Evolutionary conservation across 2,888 invertebrate genomes (phyloP).

Genomic region (Leptarthrus brevirostris): DNA sequence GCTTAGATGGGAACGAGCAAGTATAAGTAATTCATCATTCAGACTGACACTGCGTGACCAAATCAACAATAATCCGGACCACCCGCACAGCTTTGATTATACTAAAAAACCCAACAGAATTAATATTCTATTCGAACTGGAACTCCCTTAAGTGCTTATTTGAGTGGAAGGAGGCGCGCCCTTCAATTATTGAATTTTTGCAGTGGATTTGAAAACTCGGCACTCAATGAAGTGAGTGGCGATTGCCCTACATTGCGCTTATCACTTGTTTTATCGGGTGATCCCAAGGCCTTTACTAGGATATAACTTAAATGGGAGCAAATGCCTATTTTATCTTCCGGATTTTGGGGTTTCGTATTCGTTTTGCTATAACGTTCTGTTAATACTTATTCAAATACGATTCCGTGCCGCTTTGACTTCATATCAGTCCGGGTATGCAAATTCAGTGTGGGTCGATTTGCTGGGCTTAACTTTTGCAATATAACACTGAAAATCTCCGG

Average conservation of each 20-base stretch:
- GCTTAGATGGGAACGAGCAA: no score
- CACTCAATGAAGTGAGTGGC: neutral
- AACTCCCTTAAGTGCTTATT: neutral
- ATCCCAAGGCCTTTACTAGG: conserved; percentile 24
- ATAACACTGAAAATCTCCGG: neutral
- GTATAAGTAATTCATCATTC: no score
- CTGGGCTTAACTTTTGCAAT: neutral
- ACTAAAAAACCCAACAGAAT: neutral
- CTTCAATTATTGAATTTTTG: conserved; percentile 31
- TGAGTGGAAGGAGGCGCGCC: neutral
- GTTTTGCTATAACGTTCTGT: conserved; percentile 27
- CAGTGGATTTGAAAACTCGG: neutral
- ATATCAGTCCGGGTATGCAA: neutral
- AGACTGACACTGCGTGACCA: neutral
- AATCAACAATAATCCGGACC: neutral
- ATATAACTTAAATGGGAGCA: conserved; percentile 26
- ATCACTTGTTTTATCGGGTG: conserved; percentile 32
- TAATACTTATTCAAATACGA: conserved; percentile 33
- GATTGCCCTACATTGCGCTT: conserved; percentile 6
- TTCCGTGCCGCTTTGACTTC: neutral
- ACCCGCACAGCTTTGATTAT: neutral
- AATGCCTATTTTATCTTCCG: conserved; percentile 39
- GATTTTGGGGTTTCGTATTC: conserved; percentile 16
- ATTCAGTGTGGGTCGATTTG: neutral
- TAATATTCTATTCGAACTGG: neutral